phyloP scores from a whole-genome alignment of 2,797 vertebrate genomes.

The Rhynchotus rufescens region DNA sequence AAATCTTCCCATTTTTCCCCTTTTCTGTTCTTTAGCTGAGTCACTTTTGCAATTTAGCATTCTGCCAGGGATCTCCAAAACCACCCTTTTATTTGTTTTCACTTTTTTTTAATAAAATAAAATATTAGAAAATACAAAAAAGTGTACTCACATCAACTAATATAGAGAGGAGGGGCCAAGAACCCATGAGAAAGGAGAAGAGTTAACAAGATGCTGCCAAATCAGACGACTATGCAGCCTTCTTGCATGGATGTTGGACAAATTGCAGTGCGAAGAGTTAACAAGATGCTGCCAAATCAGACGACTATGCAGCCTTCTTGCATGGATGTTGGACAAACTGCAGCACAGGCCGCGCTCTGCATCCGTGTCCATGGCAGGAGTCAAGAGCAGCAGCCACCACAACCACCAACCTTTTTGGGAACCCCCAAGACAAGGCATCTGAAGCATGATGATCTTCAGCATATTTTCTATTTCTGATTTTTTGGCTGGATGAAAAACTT shows the following conservation, averaged over 20 bases:
- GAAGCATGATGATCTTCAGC: neutral
- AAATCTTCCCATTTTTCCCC: neutral
- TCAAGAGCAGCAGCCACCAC: neutral
- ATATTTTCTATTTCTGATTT: neutral
- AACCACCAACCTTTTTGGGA: neutral
- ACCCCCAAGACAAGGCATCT: neutral
- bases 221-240: neutral
- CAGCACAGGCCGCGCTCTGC: too few species aligned
- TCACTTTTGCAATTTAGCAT: neutral
- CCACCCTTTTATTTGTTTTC: neutral
- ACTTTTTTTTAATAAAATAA: neutral
- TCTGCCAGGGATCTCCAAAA: neutral
- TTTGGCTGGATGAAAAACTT: neutral
- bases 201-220: neutral
- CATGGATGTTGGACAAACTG: neutral
- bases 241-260: neutral
- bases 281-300: neutral
- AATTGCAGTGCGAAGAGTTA: accelerated
- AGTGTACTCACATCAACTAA: neutral
- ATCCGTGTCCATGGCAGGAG: neutral
- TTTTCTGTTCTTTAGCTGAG: neutral
- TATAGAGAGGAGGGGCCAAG: neutral
- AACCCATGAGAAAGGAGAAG: accelerated
- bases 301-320: neutral
- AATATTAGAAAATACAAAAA: neutral